phyloP scores from a whole-genome alignment of 2,797 vertebrate species.

The Tangara arthus region DNA sequence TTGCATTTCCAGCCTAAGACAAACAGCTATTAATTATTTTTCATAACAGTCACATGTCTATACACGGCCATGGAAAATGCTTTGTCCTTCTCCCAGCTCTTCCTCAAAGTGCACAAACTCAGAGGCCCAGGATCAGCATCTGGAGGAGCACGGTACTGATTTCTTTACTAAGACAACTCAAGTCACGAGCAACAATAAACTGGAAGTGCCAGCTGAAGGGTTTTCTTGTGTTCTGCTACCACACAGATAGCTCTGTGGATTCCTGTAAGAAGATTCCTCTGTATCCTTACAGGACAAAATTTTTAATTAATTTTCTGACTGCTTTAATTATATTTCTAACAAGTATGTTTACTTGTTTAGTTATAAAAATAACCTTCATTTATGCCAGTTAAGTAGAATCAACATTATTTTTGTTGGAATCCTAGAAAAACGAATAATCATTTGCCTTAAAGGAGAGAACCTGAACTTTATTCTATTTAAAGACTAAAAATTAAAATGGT shows the following conservation, averaged over 20 bases:
- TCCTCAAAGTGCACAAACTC: not conserved
- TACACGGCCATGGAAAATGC: no score
- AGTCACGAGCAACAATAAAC: not conserved
- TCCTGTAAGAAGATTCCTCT: not conserved
- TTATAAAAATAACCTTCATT: not conserved
- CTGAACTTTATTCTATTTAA: not conserved
- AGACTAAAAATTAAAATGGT: not conserved
- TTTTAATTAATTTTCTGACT: not conserved
- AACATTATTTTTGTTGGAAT: not conserved
- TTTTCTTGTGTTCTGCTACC: not conserved
- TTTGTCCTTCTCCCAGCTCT: not conserved
- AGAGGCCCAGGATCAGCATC: not conserved
- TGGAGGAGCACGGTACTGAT: not conserved
- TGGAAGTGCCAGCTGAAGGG: not conserved
- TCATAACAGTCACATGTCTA: not conserved
- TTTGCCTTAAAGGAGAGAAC: not conserved
- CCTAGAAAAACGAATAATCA: not conserved
- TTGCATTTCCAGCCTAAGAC: not conserved
- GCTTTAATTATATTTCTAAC: not conserved
- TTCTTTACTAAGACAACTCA: not conserved
- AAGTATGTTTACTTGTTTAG: not conserved
- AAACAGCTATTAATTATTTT: not conserved
- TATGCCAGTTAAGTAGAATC: not conserved
- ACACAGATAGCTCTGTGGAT: accelerated
- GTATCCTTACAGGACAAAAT: not conserved